Conservation (phyloP, 2,888 invertebrate genomes). For the Ceriagrion tenellum region DNA sequence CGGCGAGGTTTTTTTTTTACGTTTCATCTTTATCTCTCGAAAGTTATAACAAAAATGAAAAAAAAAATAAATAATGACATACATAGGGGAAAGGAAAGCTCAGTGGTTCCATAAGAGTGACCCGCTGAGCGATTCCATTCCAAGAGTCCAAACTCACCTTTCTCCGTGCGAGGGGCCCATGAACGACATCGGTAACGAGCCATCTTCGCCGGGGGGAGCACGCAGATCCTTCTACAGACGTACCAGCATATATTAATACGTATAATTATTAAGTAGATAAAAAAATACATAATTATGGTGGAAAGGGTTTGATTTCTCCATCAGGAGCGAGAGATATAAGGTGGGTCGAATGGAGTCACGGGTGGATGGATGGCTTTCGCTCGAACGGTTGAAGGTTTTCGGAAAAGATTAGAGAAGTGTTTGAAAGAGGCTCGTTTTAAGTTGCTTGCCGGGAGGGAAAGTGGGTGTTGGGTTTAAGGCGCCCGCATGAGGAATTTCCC, state of each 20-base stretch:
- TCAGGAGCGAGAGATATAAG: background rate
- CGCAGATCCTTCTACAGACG: background rate
- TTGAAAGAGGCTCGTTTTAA: background rate
- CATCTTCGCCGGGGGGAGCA: background rate
- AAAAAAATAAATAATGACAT: background rate
- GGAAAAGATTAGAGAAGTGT: background rate
- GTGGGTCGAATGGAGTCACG: slow-evolving; percentile 3
- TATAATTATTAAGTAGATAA: slow-evolving; percentile 21
- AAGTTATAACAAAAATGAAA: background rate
- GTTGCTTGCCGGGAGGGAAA: background rate
- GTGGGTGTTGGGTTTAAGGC: background rate
- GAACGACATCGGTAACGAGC: background rate
- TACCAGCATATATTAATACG: slow-evolving; percentile 9
- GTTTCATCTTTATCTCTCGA: background rate
- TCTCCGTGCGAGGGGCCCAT: background rate
- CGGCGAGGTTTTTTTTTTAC: background rate
- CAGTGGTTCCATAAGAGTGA: background rate
- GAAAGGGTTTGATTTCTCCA: slow-evolving; percentile 1
- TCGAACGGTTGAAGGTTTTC: background rate
- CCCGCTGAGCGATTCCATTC: background rate
- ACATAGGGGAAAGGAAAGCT: background rate
- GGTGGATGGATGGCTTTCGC: slow-evolving; percentile 7
- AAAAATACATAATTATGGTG: background rate
- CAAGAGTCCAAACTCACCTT: background rate
- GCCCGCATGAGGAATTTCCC: background rate